Evolutionary conservation across 2,113 vertebrate genomes (phyloP).

Genomic region (Tyrannus savana): DNA sequence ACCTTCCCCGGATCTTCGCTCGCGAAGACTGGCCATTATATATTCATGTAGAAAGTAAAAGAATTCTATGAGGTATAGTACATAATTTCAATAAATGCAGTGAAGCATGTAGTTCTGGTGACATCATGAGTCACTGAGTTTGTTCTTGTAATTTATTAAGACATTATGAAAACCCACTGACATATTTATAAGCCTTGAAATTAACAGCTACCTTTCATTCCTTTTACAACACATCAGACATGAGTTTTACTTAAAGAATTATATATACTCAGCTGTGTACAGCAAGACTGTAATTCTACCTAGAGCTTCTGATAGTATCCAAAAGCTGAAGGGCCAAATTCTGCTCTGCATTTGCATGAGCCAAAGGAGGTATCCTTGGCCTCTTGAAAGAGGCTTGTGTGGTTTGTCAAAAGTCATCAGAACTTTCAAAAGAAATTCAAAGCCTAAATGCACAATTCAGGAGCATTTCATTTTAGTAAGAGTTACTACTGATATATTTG

Average conservation of each 20-base stretch:
- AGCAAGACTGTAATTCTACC: neutral
- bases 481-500: neutral
- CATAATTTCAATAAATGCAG: conserved; percentile 20
- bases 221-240: conserved; percentile 50
- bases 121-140: conserved; percentile 64
- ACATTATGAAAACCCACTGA: conserved; percentile 72
- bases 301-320: neutral
- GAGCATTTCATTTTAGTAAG: neutral
- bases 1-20: too few species aligned
- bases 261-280: neutral
- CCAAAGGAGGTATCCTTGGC: neutral
- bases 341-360: neutral
- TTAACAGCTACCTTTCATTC: conserved; percentile 74
- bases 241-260: conserved; percentile 39
- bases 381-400: neutral
- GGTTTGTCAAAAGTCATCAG: neutral
- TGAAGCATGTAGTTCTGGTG: conserved; percentile 25
- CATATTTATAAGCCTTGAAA: conserved; percentile 75
- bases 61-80: neutral
- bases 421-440: neutral
- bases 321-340: neutral
- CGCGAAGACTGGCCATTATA: too few species aligned
- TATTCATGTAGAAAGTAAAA: neutral
- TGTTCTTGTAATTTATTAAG: conserved; percentile 73
- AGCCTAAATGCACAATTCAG: neutral